A percentile compares a stretch with the other conserved stretches of the same genome.
These are phyloP conservation scores for Flexamia atlantica DNA, from an alignment of 2,888 invertebrate species.

Conservation along the genomic window DNA sequence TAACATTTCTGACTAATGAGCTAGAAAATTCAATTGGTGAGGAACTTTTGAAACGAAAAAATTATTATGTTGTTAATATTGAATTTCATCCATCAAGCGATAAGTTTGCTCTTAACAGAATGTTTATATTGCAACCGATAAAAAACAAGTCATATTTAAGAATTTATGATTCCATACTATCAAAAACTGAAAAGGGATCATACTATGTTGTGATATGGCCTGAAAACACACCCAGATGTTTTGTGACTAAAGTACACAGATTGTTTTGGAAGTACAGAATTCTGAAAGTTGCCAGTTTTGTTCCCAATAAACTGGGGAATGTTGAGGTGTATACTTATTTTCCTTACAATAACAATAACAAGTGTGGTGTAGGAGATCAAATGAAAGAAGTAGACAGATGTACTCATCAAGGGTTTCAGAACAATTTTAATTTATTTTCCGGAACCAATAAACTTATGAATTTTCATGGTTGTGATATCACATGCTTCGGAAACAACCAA, in stretches of 20 bases:
- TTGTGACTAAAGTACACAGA: neutral
- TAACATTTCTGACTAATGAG: slow-evolving; percentile 16
- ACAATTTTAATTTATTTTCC: slow-evolving; percentile 13
- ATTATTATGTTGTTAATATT: neutral
- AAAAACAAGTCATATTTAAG: neutral
- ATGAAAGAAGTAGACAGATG: slow-evolving; percentile 22
- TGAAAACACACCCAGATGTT: neutral
- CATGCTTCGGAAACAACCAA: slow-evolving; percentile 40
- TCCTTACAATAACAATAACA: neutral
- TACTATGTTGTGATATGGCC: slow-evolving; percentile 26
- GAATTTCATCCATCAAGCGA: neutral
- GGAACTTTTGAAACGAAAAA: neutral
- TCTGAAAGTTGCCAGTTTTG: slow-evolving; percentile 21
- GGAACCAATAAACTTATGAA: slow-evolving; percentile 11
- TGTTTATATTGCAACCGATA: slow-evolving; percentile 16
- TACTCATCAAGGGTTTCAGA: slow-evolving; percentile 21
- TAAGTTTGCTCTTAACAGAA: neutral
- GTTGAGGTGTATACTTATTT: slow-evolving; percentile 20
- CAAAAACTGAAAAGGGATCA: slow-evolving; percentile 9
- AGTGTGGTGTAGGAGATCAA: slow-evolving; percentile 2
- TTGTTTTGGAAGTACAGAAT: slow-evolving; percentile 26
- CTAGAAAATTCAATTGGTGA: neutral
- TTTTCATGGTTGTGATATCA: slow-evolving; percentile 11
- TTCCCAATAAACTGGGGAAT: neutral
- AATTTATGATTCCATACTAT: slow-evolving; percentile 5